These are phyloP conservation scores for Scyliorhinus canicula DNA, from an alignment of 2,797 vertebrate genomes.

Conservation along the genomic window DNA sequence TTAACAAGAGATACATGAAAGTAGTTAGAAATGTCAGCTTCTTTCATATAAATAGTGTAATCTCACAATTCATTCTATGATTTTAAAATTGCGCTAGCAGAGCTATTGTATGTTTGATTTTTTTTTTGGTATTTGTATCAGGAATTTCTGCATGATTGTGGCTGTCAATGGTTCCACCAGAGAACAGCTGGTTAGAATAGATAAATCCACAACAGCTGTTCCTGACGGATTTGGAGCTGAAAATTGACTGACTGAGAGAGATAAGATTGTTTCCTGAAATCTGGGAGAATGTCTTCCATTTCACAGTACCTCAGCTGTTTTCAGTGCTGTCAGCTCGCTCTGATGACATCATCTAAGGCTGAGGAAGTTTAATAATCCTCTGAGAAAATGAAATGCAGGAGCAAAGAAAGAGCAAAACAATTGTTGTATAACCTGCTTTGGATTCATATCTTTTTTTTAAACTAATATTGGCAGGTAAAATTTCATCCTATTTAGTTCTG, in stretches of 20 bases:
- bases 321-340: neutral
- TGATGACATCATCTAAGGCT: conserved; percentile 20
- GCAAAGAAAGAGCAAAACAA: neutral
- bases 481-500: neutral
- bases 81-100: neutral
- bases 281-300: neutral
- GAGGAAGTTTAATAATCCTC: neutral
- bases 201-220: conserved; percentile 28
- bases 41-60: neutral
- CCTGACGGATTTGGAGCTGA: conserved; percentile 18
- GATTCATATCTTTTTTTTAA: neutral
- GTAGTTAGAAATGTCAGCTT: conserved; percentile 13
- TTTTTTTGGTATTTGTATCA: conserved; percentile 4
- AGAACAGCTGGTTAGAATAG: conserved; percentile 32
- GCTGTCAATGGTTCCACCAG: conserved; percentile 30
- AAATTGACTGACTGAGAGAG: conserved; percentile 33
- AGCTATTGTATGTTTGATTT: conserved; percentile 17
- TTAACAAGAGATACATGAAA: neutral
- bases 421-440: neutral
- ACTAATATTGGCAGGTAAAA: neutral
- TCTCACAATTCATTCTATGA: conserved; percentile 10
- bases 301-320: neutral
- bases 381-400: neutral
- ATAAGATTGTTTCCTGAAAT: conserved; percentile 32
- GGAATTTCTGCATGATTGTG: neutral